Conservation (phyloP, 1,140 invertebrate genomes). For the Pogonognathellus flavescens region DNA sequence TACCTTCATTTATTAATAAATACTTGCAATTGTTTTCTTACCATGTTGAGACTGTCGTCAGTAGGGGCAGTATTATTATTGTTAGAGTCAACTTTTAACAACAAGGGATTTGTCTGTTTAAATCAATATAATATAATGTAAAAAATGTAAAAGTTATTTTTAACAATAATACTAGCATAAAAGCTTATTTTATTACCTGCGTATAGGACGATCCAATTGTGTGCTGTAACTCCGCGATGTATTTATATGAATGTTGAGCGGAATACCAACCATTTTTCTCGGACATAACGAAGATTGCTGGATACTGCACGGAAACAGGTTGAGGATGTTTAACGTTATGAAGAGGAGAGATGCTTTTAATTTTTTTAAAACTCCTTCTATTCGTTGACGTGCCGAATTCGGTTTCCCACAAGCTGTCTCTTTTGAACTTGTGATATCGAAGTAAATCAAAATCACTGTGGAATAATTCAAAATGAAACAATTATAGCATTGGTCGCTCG, state of each 20-base stretch:
- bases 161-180: not conserved
- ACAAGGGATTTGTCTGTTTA: conserved; percentile 53
- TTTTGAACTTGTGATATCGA: conserved; percentile 97
- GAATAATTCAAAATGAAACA: not conserved
- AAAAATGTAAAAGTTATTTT: too few relatives aligned
- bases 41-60: not conserved
- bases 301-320: conserved; percentile 73
- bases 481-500: too few relatives aligned
- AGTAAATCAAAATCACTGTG: conserved; percentile 36
- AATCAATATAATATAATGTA: too few relatives aligned
- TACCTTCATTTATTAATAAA: not conserved
- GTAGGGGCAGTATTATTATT: conserved; percentile 17
- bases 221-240: conserved; percentile 77
- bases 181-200: conserved; percentile 69
- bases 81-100: conserved; percentile 22
- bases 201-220: conserved; percentile 69
- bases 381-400: conserved; percentile 96
- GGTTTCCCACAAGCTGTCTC: conserved; percentile 95
- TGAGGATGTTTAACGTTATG: conserved; percentile 87
- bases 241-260: conserved; percentile 78
- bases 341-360: conserved; percentile 93
- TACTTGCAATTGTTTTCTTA: not conserved
- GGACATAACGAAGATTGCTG: conserved; percentile 75
- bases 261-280: conserved; percentile 76
- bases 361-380: conserved; percentile 86